phyloP scores from a whole-genome alignment of 2,888 invertebrate genomes.

The Lasioglossum lativentre region DNA sequence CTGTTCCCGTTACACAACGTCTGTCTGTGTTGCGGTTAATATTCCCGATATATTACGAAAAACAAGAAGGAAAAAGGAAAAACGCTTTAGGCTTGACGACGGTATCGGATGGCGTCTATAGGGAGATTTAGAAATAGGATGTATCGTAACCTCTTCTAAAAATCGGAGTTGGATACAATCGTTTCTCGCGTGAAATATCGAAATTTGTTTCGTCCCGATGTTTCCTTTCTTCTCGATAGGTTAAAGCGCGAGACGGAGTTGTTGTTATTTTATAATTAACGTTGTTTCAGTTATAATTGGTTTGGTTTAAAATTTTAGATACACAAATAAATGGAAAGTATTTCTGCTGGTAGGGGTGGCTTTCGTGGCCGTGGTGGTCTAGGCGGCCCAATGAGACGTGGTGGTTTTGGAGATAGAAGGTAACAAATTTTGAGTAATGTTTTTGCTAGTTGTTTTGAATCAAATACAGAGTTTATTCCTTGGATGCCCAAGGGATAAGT shows the following conservation, averaged over 20 bases:
- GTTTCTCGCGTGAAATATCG: neutral
- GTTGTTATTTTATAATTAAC: neutral
- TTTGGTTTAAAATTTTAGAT: neutral
- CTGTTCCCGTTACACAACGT: neutral
- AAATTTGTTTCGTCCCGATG: neutral
- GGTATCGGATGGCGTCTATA: constrained; percentile 41
- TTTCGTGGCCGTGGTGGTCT: constrained; percentile 78
- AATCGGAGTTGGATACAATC: neutral
- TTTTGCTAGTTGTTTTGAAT: neutral
- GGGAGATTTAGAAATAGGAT: neutral
- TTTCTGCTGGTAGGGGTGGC: constrained; percentile 62
- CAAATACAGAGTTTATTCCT: neutral
- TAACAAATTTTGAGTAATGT: constrained; percentile 33
- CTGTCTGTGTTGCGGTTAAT: neutral
- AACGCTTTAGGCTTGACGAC: neutral
- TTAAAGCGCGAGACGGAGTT: neutral
- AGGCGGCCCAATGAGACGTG: constrained; percentile 80
- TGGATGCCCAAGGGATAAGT: neutral
- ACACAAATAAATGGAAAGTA: constrained; percentile 64
- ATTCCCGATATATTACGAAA: neutral
- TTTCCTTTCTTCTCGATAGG: neutral
- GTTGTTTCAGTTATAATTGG: neutral
- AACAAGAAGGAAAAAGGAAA: neutral
- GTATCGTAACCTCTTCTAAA: neutral
- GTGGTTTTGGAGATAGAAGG: constrained; percentile 81